Conservation (phyloP, 2,797 vertebrate species). For the Oreochromis mossambicus region DNA sequence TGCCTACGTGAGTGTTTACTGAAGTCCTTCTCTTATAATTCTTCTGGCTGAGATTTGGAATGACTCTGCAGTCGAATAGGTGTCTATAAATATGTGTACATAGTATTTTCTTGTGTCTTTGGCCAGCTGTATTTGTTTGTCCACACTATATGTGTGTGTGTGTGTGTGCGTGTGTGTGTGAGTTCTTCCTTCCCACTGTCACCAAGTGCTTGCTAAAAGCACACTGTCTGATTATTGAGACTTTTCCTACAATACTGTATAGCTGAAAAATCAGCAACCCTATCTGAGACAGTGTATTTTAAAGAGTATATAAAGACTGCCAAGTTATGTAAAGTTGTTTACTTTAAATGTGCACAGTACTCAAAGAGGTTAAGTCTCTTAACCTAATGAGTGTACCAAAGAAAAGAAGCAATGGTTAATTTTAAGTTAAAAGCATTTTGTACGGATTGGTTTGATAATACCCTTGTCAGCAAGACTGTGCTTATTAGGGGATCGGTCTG, state of each 20-base stretch:
- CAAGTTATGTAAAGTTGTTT: not conserved
- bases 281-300: not conserved
- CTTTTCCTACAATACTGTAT: not conserved
- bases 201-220: rapidly evolving
- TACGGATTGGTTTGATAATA: no score
- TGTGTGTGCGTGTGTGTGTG: no score
- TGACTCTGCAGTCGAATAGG: not conserved
- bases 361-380: not conserved
- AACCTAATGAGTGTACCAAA: not conserved
- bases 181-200: not conserved
- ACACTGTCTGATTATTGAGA: not conserved
- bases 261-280: not conserved
- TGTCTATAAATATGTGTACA: not conserved
- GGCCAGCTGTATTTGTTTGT: not conserved
- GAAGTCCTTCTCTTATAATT: not conserved
- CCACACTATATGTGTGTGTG: no score
- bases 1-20: not conserved
- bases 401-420: not conserved
- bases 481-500: no score
- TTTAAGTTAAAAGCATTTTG: not conserved
- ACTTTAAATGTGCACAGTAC: not conserved
- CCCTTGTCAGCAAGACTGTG: no score
- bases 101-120: not conserved
- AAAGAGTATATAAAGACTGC: not conserved
- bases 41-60: not conserved